Conservation (phyloP, 2,888 invertebrate species). For the Phrixothrix hirtus region DNA sequence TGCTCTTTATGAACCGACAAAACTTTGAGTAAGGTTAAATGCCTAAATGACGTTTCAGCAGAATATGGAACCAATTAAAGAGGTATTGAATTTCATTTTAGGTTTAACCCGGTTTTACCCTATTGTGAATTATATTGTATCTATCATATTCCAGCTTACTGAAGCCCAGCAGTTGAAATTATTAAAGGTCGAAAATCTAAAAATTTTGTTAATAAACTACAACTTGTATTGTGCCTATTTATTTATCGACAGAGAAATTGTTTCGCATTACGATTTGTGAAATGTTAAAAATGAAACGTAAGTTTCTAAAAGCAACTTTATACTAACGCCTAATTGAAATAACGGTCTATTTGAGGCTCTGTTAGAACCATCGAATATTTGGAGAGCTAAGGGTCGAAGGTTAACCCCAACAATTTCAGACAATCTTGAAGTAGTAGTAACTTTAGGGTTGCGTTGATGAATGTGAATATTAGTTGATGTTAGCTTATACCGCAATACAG, state of each 20-base stretch:
- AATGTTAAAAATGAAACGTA: no score
- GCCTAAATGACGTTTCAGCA: not conserved
- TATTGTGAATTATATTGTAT: not conserved
- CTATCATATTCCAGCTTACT: constrained; percentile 6
- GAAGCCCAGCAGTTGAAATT: constrained; percentile 3
- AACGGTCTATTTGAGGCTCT: not conserved
- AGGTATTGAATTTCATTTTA: constrained; percentile 2
- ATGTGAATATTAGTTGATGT: not conserved
- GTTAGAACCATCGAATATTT: not conserved
- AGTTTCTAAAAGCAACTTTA: no score
- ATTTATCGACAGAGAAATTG: not conserved
- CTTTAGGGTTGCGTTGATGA: not conserved
- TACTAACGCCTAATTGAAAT: not conserved
- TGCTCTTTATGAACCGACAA: not conserved
- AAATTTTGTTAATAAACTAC: constrained; percentile 3
- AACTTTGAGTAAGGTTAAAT: not conserved
- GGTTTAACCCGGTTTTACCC: not conserved
- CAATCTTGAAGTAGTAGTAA: not conserved
- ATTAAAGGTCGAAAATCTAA: constrained; percentile 6
- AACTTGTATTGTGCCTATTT: not conserved
- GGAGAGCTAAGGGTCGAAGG: not conserved
- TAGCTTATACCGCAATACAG: not conserved
- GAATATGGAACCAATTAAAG: not conserved
- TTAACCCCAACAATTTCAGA: not conserved
- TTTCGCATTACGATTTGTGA: not conserved